Percentiles rank a stretch among this genome's conserved stretches.
Evolutionary conservation across 2,797 vertebrate species (phyloP).

Genomic region (Alectoris magna): DNA sequence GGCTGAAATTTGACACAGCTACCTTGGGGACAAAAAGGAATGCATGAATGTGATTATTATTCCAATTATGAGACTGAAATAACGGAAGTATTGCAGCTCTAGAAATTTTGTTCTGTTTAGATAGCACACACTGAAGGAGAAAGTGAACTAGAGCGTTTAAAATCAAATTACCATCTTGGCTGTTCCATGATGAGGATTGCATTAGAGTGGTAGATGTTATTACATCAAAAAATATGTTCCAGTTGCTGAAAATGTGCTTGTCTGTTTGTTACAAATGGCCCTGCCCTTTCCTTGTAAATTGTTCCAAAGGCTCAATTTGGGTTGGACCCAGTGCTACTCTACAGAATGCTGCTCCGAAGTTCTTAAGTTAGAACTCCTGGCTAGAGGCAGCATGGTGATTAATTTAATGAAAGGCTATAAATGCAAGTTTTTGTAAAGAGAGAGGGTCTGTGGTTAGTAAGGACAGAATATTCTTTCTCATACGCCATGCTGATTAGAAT

Average conservation of each 20-base stretch:
- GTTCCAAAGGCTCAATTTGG: neutral
- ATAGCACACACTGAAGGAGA: neutral
- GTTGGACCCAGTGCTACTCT: neutral
- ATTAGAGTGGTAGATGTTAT: neutral
- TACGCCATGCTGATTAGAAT: neutral
- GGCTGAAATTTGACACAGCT: neutral
- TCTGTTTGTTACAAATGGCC: neutral
- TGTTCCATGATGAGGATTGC: neutral
- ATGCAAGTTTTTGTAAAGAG: neutral
- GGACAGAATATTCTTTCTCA: constrained; percentile 7
- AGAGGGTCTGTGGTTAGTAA: neutral
- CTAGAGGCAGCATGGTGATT: neutral
- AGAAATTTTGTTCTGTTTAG: neutral
- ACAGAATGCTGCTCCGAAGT: neutral
- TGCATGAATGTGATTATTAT: neutral
- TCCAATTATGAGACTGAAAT: neutral
- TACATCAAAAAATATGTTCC: neutral
- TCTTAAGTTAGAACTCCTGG: neutral
- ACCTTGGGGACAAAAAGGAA: neutral
- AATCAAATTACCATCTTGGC: neutral
- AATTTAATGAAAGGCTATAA: constrained; percentile 20
- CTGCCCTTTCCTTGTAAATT: neutral
- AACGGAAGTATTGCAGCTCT: neutral
- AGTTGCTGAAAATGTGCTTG: neutral
- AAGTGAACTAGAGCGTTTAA: neutral